phyloP scores from a whole-genome alignment of 2,113 vertebrate genomes.

The Hippolais icterina region DNA sequence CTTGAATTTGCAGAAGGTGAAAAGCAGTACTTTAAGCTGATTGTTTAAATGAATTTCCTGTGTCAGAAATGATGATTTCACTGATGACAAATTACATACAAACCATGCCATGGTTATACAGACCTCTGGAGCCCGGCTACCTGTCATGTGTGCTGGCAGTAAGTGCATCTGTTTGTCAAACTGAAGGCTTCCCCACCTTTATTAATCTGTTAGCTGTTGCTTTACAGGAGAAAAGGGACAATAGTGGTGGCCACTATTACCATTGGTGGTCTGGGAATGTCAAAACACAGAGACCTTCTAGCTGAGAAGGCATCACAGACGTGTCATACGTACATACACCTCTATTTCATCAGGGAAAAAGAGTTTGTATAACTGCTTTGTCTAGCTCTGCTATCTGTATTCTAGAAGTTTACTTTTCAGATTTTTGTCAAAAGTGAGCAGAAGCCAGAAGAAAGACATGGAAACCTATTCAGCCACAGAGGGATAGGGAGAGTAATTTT shows the following conservation, averaged over 20 bases:
- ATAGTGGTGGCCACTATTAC: background rate
- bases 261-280: background rate
- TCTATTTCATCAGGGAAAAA: background rate
- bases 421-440: background rate
- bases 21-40: background rate
- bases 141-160: background rate
- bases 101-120: background rate
- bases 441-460: background rate
- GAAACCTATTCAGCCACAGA: background rate
- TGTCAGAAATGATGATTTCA: background rate
- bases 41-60: background rate
- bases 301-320: background rate
- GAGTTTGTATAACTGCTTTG: background rate
- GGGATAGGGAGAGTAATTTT: fast-evolving
- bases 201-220: background rate
- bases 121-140: background rate
- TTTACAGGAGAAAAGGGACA: background rate
- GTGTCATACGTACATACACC: background rate
- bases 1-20: background rate
- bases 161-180: background rate
- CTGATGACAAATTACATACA: background rate
- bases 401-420: background rate
- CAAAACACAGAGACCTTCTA: background rate
- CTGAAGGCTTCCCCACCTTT: background rate
- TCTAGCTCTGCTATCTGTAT: background rate